Evolutionary conservation across 1,140 invertebrate genomes (phyloP).

Genomic region (Neotoxoptera formosana): DNA sequence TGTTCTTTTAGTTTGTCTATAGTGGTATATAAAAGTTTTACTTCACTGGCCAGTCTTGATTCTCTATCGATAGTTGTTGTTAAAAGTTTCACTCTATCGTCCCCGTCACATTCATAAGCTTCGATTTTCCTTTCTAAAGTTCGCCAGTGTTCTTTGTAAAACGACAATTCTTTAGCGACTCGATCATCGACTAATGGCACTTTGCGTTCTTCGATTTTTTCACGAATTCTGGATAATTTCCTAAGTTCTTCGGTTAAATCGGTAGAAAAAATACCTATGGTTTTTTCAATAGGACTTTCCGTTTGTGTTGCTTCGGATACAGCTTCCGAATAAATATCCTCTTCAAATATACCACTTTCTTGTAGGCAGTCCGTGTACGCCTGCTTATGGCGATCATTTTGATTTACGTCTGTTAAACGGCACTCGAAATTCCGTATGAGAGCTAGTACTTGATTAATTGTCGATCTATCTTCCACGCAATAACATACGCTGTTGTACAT

Average conservation of each 20-base stretch:
- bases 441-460: slow-evolving; percentile 61
- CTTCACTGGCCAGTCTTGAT: slow-evolving; percentile 61
- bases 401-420: slow-evolving; percentile 56
- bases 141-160: slow-evolving; percentile 60
- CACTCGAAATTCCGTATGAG: slow-evolving; percentile 61
- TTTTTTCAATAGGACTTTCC: slow-evolving; percentile 59
- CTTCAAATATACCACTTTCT: slow-evolving; percentile 66
- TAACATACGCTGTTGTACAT: slow-evolving; percentile 60
- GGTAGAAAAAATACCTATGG: slow-evolving; percentile 30
- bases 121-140: slow-evolving; percentile 61
- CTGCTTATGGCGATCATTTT: slow-evolving; percentile 55
- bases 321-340: slow-evolving; percentile 58
- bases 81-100: slow-evolving; percentile 59
- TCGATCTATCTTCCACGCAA: slow-evolving; percentile 60
- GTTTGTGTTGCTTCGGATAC: slow-evolving; percentile 62
- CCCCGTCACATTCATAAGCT: slow-evolving; percentile 61
- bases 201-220: slow-evolving; percentile 62
- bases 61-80: slow-evolving; percentile 59
- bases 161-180: slow-evolving; percentile 60
- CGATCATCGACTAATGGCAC: slow-evolving; percentile 54
- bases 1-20: slow-evolving; percentile 62
- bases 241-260: slow-evolving; percentile 61
- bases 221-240: slow-evolving; percentile 62
- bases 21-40: slow-evolving; percentile 62
- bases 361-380: slow-evolving; percentile 62